Base-by-base conservation (phyloP, 2,888 invertebrate genomes). In the Germaria angustata region DNA sequence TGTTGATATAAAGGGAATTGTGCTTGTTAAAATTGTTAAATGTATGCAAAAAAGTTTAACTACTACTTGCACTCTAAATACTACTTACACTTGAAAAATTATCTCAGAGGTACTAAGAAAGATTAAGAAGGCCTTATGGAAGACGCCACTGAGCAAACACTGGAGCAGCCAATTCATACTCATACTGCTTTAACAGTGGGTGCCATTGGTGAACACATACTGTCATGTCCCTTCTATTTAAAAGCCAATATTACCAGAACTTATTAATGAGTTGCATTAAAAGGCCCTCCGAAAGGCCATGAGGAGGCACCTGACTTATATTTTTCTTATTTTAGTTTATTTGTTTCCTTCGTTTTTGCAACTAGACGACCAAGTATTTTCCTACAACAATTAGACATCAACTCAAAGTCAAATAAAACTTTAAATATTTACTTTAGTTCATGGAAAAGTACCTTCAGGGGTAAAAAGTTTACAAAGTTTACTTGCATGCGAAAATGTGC, bases 351-450 rank as follows among this genome's bases (percentile, higher is more conserved):
- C n/a, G 28, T 66, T 36, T 51, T 32, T n/a, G 9, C 57, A 85
- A 85, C 63, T 80, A 78, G 84, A 86, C 84, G 85, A 85, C 84
- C 80, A 86, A 88, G 85, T 86, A 85, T 87, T 87, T 86, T 86
- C 85, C 85, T 86, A 85, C 87, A 72, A 61, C 72, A 88, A 88
- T 88, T 88, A 89, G 87, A 85, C 86, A 69, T 81, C 73, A 84
- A 79, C 75, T 81, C 59, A 71, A 84, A 84, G 81, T 81, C 82
- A 84, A 81, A 84, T 76, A 83, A 63, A 80, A 87, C 84, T 84
- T 84, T 85, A 88, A 88, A 87, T 86, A 88, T 81, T 81, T 77
- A 77, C 65, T 44, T 88, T 85, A 86, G 85, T 86, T 88, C 79
- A 84, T 81, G 65, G 59, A 85, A 86, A 85, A 84, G 85, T 87